Evolutionary conservation across 2,113 vertebrate genomes (phyloP).

Genomic region (Elephantulus edwardii): DNA sequence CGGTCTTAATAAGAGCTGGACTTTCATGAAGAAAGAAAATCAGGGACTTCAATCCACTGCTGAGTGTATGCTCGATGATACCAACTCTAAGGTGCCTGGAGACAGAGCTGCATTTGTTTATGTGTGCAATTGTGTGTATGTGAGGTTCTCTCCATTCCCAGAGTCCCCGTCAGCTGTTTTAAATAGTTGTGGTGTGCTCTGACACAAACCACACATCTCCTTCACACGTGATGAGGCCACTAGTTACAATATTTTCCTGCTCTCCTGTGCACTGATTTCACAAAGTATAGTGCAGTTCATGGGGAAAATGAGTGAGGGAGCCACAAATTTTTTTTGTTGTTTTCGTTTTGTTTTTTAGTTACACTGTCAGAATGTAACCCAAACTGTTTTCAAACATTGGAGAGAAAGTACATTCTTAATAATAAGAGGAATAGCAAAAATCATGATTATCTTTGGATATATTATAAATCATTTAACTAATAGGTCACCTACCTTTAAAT

Average conservation of each 20-base stretch:
- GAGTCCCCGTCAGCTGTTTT: conserved; percentile 16
- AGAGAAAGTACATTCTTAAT: neutral
- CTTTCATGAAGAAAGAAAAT: neutral
- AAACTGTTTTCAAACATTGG: neutral
- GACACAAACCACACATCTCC: neutral
- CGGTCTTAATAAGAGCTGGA: neutral
- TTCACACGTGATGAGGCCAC: neutral
- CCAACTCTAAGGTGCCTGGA: neutral
- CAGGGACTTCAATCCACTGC: neutral
- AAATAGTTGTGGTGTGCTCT: conserved; percentile 42
- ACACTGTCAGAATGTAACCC: neutral
- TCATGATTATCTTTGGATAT: neutral
- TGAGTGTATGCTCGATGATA: neutral
- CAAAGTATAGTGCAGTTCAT: conserved; percentile 3
- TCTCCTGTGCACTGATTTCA: neutral
- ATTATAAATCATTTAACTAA: neutral
- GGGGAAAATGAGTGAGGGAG: conserved; percentile 12
- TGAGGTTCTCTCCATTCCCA: conserved; percentile 12
- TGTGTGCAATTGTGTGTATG: neutral
- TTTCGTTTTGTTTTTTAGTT: no score
- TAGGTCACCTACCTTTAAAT: neutral
- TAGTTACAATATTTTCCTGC: neutral
- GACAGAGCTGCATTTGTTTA: conserved; percentile 16
- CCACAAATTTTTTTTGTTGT: neutral
- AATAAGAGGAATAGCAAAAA: neutral